These are phyloP conservation scores for Delichon dasypus DNA, from an alignment of 2,797 vertebrate species.

Conservation along the genomic window DNA sequence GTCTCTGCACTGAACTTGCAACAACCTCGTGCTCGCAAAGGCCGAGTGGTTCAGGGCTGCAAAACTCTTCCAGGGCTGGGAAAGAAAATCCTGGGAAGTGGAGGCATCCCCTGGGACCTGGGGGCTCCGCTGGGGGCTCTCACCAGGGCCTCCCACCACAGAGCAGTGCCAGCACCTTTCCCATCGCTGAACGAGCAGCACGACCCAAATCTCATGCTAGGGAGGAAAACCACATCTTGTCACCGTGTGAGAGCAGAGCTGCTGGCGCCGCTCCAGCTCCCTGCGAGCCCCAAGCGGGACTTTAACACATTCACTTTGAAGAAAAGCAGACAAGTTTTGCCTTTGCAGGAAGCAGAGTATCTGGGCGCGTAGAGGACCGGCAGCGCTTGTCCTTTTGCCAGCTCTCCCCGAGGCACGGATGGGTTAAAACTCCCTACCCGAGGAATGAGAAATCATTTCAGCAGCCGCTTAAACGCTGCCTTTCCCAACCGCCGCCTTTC, in stretches of 20 bases:
- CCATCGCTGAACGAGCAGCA: not conserved
- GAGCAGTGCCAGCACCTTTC: not conserved
- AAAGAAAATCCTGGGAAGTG: not conserved
- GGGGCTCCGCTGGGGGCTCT: not conserved
- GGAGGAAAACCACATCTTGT: not conserved
- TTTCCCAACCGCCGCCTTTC: not conserved
- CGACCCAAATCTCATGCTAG: not conserved
- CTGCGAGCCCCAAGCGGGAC: not conserved
- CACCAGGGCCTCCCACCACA: not conserved
- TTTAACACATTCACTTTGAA: not conserved
- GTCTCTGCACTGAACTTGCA: not conserved
- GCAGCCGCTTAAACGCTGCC: not conserved
- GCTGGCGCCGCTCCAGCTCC: not conserved
- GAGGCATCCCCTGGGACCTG: not conserved
- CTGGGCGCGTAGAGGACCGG: not conserved
- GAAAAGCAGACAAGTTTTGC: constrained; percentile 10
- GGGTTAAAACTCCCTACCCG: constrained; percentile 12
- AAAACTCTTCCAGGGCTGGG: not conserved
- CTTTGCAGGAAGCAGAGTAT: not conserved
- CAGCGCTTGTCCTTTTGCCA: not conserved
- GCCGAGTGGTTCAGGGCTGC: not conserved
- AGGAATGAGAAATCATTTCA: not conserved
- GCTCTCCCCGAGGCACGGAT: not conserved
- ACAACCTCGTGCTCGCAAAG: not conserved
- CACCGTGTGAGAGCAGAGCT: not conserved